A percentile compares a stretch with the other conserved stretches of the same genome.
Conservation (phyloP, 2,888 invertebrate genomes). For the Pimpla rufipes region DNA sequence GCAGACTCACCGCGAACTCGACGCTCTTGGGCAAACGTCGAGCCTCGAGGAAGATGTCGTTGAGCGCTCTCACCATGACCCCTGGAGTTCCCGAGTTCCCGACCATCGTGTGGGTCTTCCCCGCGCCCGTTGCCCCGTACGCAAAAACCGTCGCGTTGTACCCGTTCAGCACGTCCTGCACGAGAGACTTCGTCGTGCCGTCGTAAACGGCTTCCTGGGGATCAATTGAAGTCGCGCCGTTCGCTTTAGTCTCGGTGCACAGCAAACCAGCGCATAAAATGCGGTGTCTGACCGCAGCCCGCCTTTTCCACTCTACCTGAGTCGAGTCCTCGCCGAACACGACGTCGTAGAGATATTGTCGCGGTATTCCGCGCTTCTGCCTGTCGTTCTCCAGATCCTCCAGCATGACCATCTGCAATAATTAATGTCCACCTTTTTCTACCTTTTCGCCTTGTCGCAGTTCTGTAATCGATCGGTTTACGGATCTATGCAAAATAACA, state of each 20-base stretch:
- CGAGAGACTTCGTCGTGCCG: constrained; percentile 93
- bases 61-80: constrained; percentile 94
- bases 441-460: background rate
- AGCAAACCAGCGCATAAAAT: background rate
- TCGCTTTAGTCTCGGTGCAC: too few species aligned
- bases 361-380: constrained; percentile 90
- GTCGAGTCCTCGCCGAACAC: constrained; percentile 95
- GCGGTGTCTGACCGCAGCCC: background rate
- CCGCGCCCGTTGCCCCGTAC: constrained; percentile 96
- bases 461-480: background rate
- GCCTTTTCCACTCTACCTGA: constrained; percentile 89
- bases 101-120: constrained; percentile 97
- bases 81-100: constrained; percentile 90
- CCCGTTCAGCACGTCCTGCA: constrained; percentile 94
- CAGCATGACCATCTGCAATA: constrained; percentile 88
- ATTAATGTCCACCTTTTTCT: background rate
- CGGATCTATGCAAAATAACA: background rate
- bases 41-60: constrained; percentile 91
- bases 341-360: constrained; percentile 95
- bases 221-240: background rate
- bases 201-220: constrained; percentile 93
- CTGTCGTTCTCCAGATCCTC: constrained; percentile 88
- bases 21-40: constrained; percentile 73
- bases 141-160: constrained; percentile 98
- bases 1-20: constrained; percentile 87